A percentile compares a stretch with the other conserved stretches of the same genome.
Evolutionary conservation across 2,113 vertebrate genomes (phyloP).

Genomic region (Nyctibius bracteatus): DNA sequence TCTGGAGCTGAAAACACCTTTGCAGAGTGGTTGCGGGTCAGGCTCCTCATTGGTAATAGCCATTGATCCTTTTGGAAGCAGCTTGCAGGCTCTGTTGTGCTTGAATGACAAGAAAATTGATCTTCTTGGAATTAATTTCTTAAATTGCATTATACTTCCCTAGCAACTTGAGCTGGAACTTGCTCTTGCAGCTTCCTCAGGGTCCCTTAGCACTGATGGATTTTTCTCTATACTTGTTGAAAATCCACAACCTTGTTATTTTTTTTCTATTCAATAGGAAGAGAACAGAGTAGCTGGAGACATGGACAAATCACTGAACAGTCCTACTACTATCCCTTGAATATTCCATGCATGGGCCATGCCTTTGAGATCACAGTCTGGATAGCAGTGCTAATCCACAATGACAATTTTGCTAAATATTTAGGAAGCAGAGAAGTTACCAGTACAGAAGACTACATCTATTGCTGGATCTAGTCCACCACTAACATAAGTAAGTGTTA

Average conservation of each 20-base stretch:
- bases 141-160: not conserved
- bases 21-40: not conserved
- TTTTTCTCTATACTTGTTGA: not conserved
- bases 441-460: not conserved
- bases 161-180: not conserved
- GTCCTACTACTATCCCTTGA: not conserved
- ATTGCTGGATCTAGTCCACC: too few relatives aligned
- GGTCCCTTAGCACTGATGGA: not conserved
- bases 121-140: not conserved
- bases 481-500: not conserved
- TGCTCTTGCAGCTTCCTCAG: not conserved
- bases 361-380: not conserved
- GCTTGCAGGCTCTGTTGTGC: not conserved
- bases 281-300: not conserved
- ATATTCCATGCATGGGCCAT: not conserved
- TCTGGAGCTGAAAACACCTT: not conserved
- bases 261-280: not conserved
- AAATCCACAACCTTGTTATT: not conserved
- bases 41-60: not conserved
- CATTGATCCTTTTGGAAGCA: not conserved
- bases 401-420: not conserved
- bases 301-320: not conserved
- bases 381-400: not conserved
- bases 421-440: not conserved
- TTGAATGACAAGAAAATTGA: not conserved